Evolutionary conservation across 2,888 invertebrate genomes (phyloP).

Genomic region (Portevinia maculata): DNA sequence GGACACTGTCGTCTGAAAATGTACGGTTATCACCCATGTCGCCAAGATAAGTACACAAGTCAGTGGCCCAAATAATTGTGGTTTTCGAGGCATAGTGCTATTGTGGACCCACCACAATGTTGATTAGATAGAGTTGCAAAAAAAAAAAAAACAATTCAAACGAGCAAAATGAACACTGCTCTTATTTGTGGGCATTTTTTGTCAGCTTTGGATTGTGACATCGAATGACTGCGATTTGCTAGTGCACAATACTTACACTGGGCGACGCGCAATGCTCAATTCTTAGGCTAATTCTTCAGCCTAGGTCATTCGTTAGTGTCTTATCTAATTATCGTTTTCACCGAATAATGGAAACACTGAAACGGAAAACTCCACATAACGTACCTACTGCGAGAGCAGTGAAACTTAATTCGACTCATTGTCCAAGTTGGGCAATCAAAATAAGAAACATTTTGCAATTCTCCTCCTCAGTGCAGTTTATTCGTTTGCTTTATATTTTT

Average conservation of each 20-base stretch:
- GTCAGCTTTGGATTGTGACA: constrained; percentile 41
- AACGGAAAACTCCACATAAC: constrained; percentile 23
- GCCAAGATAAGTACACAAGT: constrained; percentile 2
- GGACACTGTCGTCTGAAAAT: constrained; percentile 12
- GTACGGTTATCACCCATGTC: constrained; percentile 16
- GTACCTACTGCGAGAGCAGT: constrained; percentile 29
- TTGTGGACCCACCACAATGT: constrained; percentile 28
- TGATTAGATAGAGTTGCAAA: constrained; percentile 21
- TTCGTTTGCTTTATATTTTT: too few relatives aligned
- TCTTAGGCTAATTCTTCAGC: background rate
- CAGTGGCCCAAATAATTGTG: constrained; percentile 27
- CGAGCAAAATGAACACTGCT: constrained; percentile 10
- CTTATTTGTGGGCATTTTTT: background rate
- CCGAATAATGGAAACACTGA: constrained; percentile 41
- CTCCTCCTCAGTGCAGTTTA: constrained; percentile 35
- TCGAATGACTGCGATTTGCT: constrained; percentile 15
- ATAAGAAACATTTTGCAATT: constrained; percentile 58
- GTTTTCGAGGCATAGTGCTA: background rate
- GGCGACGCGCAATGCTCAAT: constrained; percentile 62
- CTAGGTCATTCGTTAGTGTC: constrained; percentile 63
- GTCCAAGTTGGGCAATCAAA: constrained; percentile 66
- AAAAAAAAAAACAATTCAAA: too few relatives aligned
- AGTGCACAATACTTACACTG: constrained; percentile 20
- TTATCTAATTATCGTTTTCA: constrained; percentile 65
- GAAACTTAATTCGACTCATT: constrained; percentile 61